Evolutionary conservation across 2,888 invertebrate species (phyloP), one percentile per base, ranked within the genome.

Genomic region (Xestobium rufovillosum): DNA sequence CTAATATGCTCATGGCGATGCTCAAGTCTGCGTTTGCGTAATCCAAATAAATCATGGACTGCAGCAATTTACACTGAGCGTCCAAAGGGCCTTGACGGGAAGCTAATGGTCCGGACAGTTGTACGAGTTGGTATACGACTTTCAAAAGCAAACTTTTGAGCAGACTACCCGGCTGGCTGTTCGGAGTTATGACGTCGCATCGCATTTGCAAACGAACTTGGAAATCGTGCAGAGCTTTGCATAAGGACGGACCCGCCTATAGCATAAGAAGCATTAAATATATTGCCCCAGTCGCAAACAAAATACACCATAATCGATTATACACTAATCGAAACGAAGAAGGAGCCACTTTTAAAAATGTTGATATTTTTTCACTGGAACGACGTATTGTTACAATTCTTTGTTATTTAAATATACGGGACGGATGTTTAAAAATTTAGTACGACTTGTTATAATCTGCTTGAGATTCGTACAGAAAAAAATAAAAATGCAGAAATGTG

Each of bases 241-340:
- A 83, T 49, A 83, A 75, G 43, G 81, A 80, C 10, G 84, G 84
- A 4, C 86, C 86, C 49, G 81, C 83, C 83, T 83, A 49, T 23
- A 49, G 58, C 34, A 39, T 8, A 32, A 41, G 33, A 31, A 16
- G 14, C 15, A 14, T 2, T 10, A 15, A 30, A 17, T 14, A 30
- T 14, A 16, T 30, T 10, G n/a, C n/a, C n/a, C n/a, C n/a, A n/a
- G n/a, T n/a, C n/a, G n/a, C n/a, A n/a, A n/a, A n/a, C n/a, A n/a
- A n/a, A n/a, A n/a, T n/a, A n/a, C n/a, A n/a, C n/a, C n/a, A n/a
- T n/a, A n/a, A n/a, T n/a, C n/a, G n/a, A n/a, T n/a, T n/a, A n/a
- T n/a, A n/a, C n/a, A n/a, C n/a, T n/a, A n/a, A n/a, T n/a, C n/a
- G n/a, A n/a, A n/a, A n/a, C n/a, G n/a, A n/a, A n/a, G n/a, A n/a